These are phyloP conservation scores for Engraulis encrasicolus DNA, from an alignment of 2,113 vertebrate genomes.

Conservation along the genomic window DNA sequence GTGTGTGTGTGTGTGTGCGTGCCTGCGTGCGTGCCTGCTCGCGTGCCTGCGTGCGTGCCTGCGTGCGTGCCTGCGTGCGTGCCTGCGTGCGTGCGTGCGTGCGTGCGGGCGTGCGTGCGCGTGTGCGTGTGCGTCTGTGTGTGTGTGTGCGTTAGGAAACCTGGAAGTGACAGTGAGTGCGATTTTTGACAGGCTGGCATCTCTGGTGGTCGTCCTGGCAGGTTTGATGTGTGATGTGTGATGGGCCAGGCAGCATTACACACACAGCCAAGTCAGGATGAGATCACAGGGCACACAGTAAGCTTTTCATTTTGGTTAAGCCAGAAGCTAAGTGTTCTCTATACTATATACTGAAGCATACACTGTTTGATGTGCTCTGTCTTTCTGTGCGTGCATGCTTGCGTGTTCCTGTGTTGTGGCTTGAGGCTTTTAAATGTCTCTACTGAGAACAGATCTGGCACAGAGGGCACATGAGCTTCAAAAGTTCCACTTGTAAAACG, in stretches of 20 bases:
- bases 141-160: no score
- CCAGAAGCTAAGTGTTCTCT: not conserved
- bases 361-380: not conserved
- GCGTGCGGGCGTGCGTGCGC: not conserved
- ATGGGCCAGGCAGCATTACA: not conserved
- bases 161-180: no score
- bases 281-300: not conserved
- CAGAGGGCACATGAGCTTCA: conserved; percentile 5
- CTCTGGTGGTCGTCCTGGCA: not conserved
- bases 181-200: not conserved
- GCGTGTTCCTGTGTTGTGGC: not conserved
- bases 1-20: no score
- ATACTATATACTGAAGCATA: not conserved
- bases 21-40: no score
- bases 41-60: not conserved
- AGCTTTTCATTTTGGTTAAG: not conserved
- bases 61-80: not conserved
- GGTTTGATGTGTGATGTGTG: not conserved
- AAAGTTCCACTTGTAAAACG: conserved; percentile 18
- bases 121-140: conserved; percentile 1
- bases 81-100: no score
- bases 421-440: not conserved
- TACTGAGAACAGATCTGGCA: not conserved
- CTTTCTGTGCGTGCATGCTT: not conserved
- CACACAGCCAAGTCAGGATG: not conserved